Evolutionary conservation across 2,797 vertebrate genomes (phyloP), one percentile per base, ranked within the genome.

Genomic region (Clarias fuscus): DNA sequence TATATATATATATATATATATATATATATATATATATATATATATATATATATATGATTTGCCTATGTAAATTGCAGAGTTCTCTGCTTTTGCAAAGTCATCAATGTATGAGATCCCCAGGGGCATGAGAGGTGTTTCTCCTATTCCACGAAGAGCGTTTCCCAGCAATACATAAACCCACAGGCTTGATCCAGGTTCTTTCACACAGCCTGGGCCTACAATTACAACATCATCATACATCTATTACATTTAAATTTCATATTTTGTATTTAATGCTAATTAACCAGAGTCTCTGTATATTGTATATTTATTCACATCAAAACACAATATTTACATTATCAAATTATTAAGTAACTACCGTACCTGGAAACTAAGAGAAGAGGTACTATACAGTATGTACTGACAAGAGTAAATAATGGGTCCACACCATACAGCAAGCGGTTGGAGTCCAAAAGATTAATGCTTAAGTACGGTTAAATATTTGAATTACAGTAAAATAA

Each of bases 101-200:
- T 99, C 98, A 15, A 99, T 94, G 56, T 98, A 99, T 24, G 98
- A 97, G 92, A 99, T 96, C 61, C 98, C 98, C 86, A 99, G 88
- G 0, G 98, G 98, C 11, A 95, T 95, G 90, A 99, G 92, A 0
- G 98, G 98, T 7, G 97, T 97, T 91, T 99, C 98, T 81, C 98
- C 98, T n/a, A 99, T 95, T 24, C 98, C 98, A 84, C 98, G 95
- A 80, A 99, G 90, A 68, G 96, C 87, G 33, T 99, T 99, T 68
- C 98, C 98, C 89, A 98, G 88, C 40, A 98, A 93, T 81, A 99
- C 95, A 14, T 96, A 98, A 79, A 99, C 92, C 98, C 82, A 73
- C 37, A 73, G 10, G 40, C 48, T 73, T 24, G 71, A 73, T 73
- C 40, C 71, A 73, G 71, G 40, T 73, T 73, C 20, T 48, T 73